Evolutionary conservation across 2,888 invertebrate genomes (phyloP).

Genomic region (Eumacrocentrus americanus): DNA sequence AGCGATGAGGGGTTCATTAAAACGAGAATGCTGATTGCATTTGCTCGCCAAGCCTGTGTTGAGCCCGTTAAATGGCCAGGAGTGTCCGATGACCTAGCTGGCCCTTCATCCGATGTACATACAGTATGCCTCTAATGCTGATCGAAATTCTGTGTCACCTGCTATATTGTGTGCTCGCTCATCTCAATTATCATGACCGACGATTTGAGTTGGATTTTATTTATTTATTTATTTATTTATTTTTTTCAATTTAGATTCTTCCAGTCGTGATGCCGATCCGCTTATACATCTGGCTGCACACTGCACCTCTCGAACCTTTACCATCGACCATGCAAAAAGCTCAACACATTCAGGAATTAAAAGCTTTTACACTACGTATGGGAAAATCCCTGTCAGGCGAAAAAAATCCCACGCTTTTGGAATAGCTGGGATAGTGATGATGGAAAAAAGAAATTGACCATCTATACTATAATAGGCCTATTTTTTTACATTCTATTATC

Average conservation of each 20-base stretch:
- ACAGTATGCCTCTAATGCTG: constrained; percentile 3
- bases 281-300: constrained; percentile 27
- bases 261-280: constrained; percentile 16
- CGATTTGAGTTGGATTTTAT: too few species aligned
- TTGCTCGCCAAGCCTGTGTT: constrained; percentile 46
- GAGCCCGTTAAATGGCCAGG: constrained; percentile 47
- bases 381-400: not conserved
- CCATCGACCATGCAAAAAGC: constrained; percentile 15
- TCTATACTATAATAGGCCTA: too few species aligned
- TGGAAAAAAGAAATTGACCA: too few species aligned
- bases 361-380: too few species aligned
- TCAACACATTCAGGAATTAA: too few species aligned
- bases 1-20: constrained; percentile 52
- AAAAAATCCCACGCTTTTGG: not conserved
- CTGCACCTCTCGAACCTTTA: constrained; percentile 12
- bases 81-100: constrained; percentile 37
- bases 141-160: constrained; percentile 6
- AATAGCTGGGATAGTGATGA: too few species aligned
- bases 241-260: not conserved
- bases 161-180: not conserved
- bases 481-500: too few species aligned
- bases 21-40: constrained; percentile 58
- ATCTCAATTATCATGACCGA: not conserved
- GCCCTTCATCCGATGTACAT: not conserved
- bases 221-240: not conserved